Conservation (phyloP, 2,797 vertebrate species). For the Cichlasoma orientale region DNA sequence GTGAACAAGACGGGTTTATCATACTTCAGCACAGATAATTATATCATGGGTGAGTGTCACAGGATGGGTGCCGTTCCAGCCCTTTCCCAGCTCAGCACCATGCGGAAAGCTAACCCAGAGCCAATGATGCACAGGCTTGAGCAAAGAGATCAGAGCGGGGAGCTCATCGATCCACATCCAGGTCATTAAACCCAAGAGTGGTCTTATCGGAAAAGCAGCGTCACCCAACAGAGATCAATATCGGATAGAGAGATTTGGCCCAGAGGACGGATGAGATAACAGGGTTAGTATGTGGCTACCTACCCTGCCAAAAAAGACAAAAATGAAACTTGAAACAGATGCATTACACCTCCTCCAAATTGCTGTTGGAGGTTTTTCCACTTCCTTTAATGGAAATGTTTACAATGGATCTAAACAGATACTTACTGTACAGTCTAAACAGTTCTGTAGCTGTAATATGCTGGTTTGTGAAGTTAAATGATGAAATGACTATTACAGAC, state of each 20-base stretch:
- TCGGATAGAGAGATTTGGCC: conserved; percentile 63
- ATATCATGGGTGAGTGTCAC: conserved; percentile 34
- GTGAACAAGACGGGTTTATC: conserved; percentile 21
- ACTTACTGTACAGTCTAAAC: background rate
- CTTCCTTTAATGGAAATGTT: background rate
- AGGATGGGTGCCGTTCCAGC: conserved; percentile 21
- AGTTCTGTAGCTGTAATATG: background rate
- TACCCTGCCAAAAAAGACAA: conserved; percentile 14
- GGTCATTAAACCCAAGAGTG: conserved; percentile 76
- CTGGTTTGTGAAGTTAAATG: background rate
- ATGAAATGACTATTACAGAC: background rate
- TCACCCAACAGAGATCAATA: conserved; percentile 75
- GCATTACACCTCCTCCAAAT: conserved; percentile 15
- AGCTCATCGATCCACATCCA: conserved; percentile 72
- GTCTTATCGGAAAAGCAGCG: conserved; percentile 64
- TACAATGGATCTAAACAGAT: background rate
- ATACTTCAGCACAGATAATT: conserved; percentile 34
- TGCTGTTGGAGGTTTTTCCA: conserved; percentile 17
- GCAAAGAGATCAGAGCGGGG: conserved; percentile 56
- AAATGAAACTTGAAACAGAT: conserved; percentile 39
- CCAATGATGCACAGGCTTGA: conserved; percentile 23
- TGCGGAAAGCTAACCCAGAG: conserved; percentile 27
- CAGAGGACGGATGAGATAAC: conserved; percentile 36
- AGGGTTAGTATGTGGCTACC: conserved; percentile 8
- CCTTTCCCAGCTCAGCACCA: conserved; percentile 32